Conservation (phyloP, 2,888 invertebrate genomes). For the Trachelus stipa region DNA sequence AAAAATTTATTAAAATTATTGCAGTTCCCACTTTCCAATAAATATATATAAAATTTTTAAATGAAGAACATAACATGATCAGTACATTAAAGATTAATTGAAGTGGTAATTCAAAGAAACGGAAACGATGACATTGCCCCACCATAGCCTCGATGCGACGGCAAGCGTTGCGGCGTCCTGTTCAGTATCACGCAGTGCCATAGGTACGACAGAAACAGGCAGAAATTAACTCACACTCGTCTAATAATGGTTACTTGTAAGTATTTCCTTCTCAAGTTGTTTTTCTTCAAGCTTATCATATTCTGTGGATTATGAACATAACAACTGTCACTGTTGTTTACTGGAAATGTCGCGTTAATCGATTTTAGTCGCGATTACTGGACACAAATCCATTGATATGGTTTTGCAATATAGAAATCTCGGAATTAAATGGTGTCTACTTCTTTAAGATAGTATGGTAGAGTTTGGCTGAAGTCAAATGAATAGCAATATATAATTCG, state of each 20-base stretch:
- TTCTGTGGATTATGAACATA: background rate
- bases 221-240: constrained; percentile 11
- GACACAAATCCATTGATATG: background rate
- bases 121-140: background rate
- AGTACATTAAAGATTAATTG: background rate
- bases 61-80: background rate
- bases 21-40: background rate
- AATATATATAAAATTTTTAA: background rate
- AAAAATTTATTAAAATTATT: background rate
- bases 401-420: background rate
- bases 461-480: no score
- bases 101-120: background rate
- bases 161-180: background rate
- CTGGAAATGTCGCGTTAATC: background rate
- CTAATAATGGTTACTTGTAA: constrained; percentile 24
- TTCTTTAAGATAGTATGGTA: background rate
- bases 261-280: constrained; percentile 3
- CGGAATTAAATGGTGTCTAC: background rate
- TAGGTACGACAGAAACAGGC: background rate
- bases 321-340: background rate
- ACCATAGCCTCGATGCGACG: background rate
- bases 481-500: no score
- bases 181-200: background rate
- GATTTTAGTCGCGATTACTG: background rate
- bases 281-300: background rate